Conservation (phyloP, 2,113 vertebrate genomes). For the Bos javanicus region DNA sequence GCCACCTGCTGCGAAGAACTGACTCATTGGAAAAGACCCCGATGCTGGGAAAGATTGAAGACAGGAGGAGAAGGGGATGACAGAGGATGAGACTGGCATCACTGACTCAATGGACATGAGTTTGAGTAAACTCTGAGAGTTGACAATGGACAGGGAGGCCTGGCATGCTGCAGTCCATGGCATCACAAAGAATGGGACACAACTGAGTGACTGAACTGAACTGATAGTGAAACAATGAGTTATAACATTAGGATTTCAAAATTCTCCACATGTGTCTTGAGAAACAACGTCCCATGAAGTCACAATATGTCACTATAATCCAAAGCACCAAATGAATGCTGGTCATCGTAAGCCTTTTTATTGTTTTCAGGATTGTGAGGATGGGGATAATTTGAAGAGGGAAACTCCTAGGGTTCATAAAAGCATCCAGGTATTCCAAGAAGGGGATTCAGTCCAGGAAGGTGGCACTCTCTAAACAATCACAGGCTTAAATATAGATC, state of each 20-base stretch:
- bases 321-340: not conserved
- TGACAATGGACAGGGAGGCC: not conserved
- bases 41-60: not conserved
- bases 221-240: not conserved
- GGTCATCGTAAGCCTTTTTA: not conserved
- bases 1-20: not conserved
- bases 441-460: not conserved
- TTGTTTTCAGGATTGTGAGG: not conserved
- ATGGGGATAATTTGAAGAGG: not conserved
- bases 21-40: not conserved
- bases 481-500: not conserved
- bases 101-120: not conserved
- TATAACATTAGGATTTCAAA: conserved; percentile 26
- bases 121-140: not conserved
- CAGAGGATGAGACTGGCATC: not conserved
- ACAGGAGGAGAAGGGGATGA: not conserved
- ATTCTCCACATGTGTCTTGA: conserved; percentile 23
- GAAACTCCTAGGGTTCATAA: not conserved
- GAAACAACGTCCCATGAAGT: not conserved
- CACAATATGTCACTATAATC: not conserved
- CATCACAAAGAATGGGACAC: not conserved
- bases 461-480: not conserved
- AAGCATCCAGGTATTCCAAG: not conserved
- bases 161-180: not conserved
- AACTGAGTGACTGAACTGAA: not conserved